These are phyloP conservation scores for Casuarius casuarius DNA, from an alignment of 2,113 vertebrate species.

Conservation along the genomic window DNA sequence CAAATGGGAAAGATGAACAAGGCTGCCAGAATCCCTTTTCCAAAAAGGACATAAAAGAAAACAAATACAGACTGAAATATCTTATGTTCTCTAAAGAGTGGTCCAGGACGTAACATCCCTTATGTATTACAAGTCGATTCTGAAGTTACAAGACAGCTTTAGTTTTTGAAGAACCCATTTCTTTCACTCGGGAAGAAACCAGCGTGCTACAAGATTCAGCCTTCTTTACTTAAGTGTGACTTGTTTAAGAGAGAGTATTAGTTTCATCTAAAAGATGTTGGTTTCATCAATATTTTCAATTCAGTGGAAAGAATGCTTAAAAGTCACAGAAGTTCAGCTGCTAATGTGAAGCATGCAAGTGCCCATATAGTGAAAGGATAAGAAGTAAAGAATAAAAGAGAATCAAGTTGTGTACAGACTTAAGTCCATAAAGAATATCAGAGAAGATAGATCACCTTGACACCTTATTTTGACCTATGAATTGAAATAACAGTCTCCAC, in stretches of 20 bases:
- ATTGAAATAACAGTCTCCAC: background rate
- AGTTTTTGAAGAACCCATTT: background rate
- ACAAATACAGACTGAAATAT: background rate
- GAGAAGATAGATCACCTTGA: background rate
- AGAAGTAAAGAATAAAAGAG: background rate
- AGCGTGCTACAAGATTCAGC: background rate
- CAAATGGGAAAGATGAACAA: background rate
- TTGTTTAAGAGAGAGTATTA: background rate
- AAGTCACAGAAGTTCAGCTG: background rate
- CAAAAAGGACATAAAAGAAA: background rate
- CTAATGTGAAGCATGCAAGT: background rate
- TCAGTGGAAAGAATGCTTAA: background rate
- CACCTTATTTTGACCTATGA: background rate
- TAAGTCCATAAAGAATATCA: background rate
- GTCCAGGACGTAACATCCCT: background rate
- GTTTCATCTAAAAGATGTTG: background rate
- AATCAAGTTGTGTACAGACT: background rate
- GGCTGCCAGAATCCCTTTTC: background rate
- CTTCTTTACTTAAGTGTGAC: background rate
- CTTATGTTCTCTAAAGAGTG: background rate
- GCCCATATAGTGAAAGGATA: background rate
- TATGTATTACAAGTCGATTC: background rate
- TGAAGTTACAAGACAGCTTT: background rate
- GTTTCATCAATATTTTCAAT: accelerated
- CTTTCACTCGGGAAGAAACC: background rate